Base-by-base conservation (phyloP, 30 jellyfish, hydroid and myxozoan genomes). In the Calvadosia cruxmelitensis region DNA sequence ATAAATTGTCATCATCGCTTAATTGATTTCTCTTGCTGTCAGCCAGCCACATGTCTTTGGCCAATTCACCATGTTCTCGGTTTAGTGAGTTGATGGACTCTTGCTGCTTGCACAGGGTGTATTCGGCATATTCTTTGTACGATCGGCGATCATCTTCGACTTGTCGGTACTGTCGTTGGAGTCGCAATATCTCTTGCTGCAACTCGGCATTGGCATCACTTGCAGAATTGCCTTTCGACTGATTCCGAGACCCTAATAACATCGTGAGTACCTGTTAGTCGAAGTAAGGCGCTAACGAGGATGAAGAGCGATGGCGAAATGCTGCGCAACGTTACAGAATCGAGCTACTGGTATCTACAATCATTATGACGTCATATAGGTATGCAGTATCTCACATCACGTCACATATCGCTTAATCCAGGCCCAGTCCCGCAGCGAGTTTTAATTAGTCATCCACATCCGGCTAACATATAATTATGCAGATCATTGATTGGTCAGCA, bases 101-200 rank as follows among this genome's bases (percentile, higher is more conserved):
- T 0, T 75, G 73, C 73, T 79, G 96, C 33, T 71, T 51, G 27
- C 77, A 63, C 79, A 87, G 53, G 16, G 53, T 63, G 31, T 75
- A 69, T 50, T 70, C 94, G 0, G 94, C 70, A 31, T 87, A 88
- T 29, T 80, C 81, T 3, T 70, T 64, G 57, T 87, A 79, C 25
- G 88, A 70, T 64, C 82, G 82, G 23, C 96, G 82, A 36, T 87
- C 96, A 53, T 87, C 94, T 5, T 69, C 92, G 12, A 87, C 72
- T 57, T 53, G 63, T 0, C 96, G 94, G 32, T 51, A 87, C 36
- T 87, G 96, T 3, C 96, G 86, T 57, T 87, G 89, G 15, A 87
- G 72, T 27, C 82, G 71, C 49, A 57, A 24, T 13, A 74, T 50
- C 61, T 87, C 96, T 1, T 71, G 69, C 24, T 63, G 92, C 50